Base-by-base conservation (phyloP, 2,797 vertebrate genomes). In the Buceros bicornis region DNA sequence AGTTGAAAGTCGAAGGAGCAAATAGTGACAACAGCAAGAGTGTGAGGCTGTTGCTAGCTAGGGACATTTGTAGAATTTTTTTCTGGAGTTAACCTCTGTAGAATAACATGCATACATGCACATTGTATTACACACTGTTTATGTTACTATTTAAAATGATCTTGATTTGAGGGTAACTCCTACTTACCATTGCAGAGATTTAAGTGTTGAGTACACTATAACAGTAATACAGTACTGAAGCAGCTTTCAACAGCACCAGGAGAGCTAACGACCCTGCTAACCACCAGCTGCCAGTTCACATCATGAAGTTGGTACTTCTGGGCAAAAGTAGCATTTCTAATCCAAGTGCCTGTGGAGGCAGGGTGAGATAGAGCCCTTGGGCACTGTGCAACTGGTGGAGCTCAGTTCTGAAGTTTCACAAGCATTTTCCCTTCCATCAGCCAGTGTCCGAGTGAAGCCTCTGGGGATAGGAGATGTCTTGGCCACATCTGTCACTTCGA, bases 321-420 rank as follows among this genome's bases (percentile, higher is more conserved):
- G 69, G 86, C 60, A 89, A 78, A 92, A 93, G 71, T 18, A 82
- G 53, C 48, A 37, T 85, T 88, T 85, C 65, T 80, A 66, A 47
- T 25, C n/a, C 60, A 40, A 90, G 28, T 13, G 72, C 9, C 37
- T 74, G 60, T 26, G 61, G 42, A 81, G 54, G 35, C 89, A 90
- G 82, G 61, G 69, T 2, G 6, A 94, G 82, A 65, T 28, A 67
- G 61, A 88, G 91, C 89, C 93, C 72, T 69, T 82, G 85, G 92
- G 91, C 85, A 69, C 73, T 37, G 58, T 8, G 8, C 65, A 95
- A 85, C 91, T 83, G 65, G 80, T 1, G 0, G 54, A 88, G 43
- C 65, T 95, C 90, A 50, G 80, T 43, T 87, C 60, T 88, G 89
- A 77, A 94, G 85, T 97, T 96, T 88, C 94, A 83, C 87, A 95